These are phyloP conservation scores for Astropecten irregularis DNA, from an alignment of 53 echinoderm and acorn worm genomes.

Conservation along the genomic window DNA sequence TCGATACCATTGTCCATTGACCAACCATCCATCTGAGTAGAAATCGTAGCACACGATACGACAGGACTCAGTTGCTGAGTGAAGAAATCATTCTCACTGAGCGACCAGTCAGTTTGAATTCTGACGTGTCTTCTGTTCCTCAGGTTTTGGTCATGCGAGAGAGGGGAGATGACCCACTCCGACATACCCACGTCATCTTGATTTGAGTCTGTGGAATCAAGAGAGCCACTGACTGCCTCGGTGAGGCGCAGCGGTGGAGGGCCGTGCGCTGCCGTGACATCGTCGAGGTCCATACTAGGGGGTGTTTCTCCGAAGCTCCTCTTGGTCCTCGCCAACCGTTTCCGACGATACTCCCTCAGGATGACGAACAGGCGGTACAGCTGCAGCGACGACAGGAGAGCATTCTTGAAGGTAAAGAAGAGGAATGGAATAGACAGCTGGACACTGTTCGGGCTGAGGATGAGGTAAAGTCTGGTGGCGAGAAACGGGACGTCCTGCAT, in stretches of 20 bases:
- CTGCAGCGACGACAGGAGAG: conserved; percentile 25
- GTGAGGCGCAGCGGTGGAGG: neutral
- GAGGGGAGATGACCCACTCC: conserved; percentile 22
- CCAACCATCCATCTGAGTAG: too few species aligned
- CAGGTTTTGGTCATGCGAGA: neutral
- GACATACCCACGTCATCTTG: neutral
- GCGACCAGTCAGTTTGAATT: conserved; percentile 9
- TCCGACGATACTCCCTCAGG: conserved; percentile 4
- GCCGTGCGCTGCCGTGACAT: neutral
- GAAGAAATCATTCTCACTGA: neutral
- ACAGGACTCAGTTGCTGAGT: too few species aligned
- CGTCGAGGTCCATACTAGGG: neutral
- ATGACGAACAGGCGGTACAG: conserved; percentile 36
- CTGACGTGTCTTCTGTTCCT: conserved; percentile 17
- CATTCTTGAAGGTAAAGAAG: conserved; percentile 45
- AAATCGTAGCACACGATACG: too few species aligned
- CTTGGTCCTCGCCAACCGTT: neutral
- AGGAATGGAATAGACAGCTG: conserved; percentile 11
- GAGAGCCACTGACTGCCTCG: neutral
- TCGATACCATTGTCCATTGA: too few species aligned
- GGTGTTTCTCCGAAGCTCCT: too few species aligned
- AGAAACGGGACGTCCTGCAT: conserved; percentile 52
- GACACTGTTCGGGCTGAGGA: neutral
- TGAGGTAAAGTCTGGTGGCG: conserved; percentile 28
- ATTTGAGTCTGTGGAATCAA: neutral